Conservation (phyloP, 1,140 invertebrate genomes). For the Thereuonema tuberculata region DNA sequence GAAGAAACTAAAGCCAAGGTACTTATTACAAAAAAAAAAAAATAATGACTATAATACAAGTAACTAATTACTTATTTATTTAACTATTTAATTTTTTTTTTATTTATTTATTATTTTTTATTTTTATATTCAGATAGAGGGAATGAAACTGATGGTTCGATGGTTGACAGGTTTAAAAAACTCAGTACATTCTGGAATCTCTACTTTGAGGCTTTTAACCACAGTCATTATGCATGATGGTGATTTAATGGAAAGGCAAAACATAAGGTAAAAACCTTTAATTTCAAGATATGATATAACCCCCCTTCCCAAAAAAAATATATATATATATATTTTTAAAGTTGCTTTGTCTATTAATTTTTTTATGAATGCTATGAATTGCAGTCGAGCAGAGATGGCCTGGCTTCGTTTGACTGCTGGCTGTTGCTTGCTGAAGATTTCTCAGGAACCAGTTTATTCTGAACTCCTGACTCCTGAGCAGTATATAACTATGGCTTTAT, state of each 20-base stretch:
- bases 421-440: slow-evolving; percentile 89
- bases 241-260: slow-evolving; percentile 49
- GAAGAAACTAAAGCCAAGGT: slow-evolving; percentile 85
- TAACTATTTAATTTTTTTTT: neutral
- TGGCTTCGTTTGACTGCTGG: slow-evolving; percentile 81
- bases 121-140: slow-evolving; percentile 45
- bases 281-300: no score
- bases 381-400: slow-evolving; percentile 79
- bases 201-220: slow-evolving; percentile 82
- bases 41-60: neutral
- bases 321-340: neutral
- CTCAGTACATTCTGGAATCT: slow-evolving; percentile 75
- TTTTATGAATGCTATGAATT: no score
- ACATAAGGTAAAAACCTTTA: slow-evolving; percentile 41
- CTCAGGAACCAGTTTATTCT: slow-evolving; percentile 87
- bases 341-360: slow-evolving; percentile 4
- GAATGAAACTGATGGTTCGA: slow-evolving; percentile 87
- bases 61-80: neutral
- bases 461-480: slow-evolving; percentile 88
- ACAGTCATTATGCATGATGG: slow-evolving; percentile 81
- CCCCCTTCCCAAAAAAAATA: no score
- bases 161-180: slow-evolving; percentile 86
- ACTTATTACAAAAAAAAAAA: slow-evolving; percentile 7
- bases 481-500: slow-evolving; percentile 79
- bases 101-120: neutral